Conservation (phyloP, 2,113 vertebrate species). For the Uropsilus gracilis region DNA sequence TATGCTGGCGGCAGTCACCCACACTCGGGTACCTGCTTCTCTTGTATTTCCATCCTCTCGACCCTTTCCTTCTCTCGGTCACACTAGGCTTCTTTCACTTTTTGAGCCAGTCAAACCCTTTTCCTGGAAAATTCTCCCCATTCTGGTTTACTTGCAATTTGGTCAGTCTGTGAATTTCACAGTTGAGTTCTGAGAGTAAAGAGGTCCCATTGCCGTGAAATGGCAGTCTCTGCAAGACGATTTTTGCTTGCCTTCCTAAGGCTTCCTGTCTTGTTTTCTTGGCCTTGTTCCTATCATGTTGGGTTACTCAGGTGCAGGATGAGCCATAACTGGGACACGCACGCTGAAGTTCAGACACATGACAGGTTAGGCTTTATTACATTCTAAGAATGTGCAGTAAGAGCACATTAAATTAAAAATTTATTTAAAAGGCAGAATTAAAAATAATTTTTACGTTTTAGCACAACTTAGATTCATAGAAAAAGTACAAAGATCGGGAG, state of each 20-base stretch:
- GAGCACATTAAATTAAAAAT: no score
- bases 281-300: background rate
- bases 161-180: background rate
- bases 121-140: background rate
- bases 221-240: background rate
- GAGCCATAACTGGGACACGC: background rate
- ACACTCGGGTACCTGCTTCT: background rate
- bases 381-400: background rate
- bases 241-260: background rate
- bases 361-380: background rate
- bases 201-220: background rate
- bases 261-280: background rate
- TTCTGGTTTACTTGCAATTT: background rate
- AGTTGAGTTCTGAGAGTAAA: background rate
- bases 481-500: background rate
- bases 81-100: background rate
- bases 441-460: background rate
- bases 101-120: background rate
- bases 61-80: background rate
- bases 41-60: accelerated
- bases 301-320: background rate
- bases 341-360: background rate
- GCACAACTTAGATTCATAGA: background rate
- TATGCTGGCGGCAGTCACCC: accelerated
- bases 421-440: background rate